Conservation (phyloP, 2,113 vertebrate genomes). For the Gymnocephalus cernua region DNA sequence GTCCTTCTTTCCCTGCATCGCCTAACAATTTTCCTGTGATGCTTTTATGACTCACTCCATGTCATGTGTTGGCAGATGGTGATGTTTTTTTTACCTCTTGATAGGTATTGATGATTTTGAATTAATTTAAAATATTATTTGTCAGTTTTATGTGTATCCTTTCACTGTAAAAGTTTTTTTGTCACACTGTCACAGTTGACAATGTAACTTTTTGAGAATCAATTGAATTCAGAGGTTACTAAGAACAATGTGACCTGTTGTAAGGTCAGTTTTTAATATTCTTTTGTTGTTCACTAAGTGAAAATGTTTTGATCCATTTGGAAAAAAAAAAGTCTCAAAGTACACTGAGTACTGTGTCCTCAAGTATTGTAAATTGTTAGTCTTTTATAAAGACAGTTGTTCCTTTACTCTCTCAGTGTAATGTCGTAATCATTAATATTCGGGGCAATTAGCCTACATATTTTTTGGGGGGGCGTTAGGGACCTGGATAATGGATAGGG, state of each 20-base stretch:
- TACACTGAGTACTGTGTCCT: slow-evolving; percentile 15
- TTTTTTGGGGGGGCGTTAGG: too few relatives aligned
- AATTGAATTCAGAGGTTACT: neutral
- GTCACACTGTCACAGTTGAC: slow-evolving; percentile 4
- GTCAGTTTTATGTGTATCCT: neutral
- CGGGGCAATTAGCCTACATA: too few relatives aligned
- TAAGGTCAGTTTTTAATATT: neutral
- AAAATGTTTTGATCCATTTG: neutral
- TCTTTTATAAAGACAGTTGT: slow-evolving; percentile 55
- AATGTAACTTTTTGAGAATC: neutral
- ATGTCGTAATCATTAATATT: too few relatives aligned
- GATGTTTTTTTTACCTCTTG: too few relatives aligned
- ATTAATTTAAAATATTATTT: neutral
- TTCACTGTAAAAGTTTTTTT: neutral
- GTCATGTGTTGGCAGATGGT: too few relatives aligned
- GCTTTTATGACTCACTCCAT: neutral
- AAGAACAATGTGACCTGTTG: slow-evolving; percentile 25
- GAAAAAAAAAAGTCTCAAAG: too few relatives aligned
- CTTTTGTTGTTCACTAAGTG: neutral
- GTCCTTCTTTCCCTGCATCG: too few relatives aligned
- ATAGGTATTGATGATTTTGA: neutral
- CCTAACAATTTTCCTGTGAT: too few relatives aligned
- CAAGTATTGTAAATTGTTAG: neutral
- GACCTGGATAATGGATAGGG: too few relatives aligned
- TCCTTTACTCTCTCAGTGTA: slow-evolving; percentile 34